Percentiles rank a stretch among this genome's conserved stretches.
phyloP scores from a whole-genome alignment of 2,888 invertebrate genomes.

The Galeopsomyia nigrocyanea region DNA sequence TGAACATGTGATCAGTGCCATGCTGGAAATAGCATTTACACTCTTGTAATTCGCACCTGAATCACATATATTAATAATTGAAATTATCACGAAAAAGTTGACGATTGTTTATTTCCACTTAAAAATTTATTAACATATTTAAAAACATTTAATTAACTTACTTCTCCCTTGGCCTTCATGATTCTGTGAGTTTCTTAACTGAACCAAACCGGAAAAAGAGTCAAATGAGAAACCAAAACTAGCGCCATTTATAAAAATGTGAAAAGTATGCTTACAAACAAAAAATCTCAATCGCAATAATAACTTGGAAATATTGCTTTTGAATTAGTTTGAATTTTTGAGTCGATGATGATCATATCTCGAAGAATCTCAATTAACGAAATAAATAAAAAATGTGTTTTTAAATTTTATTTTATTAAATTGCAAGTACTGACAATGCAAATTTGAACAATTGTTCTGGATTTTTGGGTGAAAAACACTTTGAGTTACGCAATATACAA shows the following conservation, averaged over 20 bases:
- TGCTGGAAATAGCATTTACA: not conserved
- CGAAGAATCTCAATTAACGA: not conserved
- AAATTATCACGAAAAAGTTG: slow-evolving; percentile 10
- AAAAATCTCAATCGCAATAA: not conserved
- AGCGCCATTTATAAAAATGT: slow-evolving; percentile 25
- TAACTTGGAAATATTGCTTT: not conserved
- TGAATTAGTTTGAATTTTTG: not conserved
- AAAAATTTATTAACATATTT: slow-evolving; percentile 6
- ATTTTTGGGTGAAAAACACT: slow-evolving; percentile 10
- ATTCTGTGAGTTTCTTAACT: slow-evolving; percentile 17
- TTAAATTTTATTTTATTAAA: slow-evolving; percentile 19
- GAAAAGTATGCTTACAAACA: too few species aligned
- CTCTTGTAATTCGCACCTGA: not conserved
- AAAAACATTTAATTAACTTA: slow-evolving; percentile 39
- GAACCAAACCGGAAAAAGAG: slow-evolving; percentile 39
- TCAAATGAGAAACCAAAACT: slow-evolving; percentile 8
- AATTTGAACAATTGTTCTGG: slow-evolving; percentile 18
- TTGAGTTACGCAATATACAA: slow-evolving; percentile 10
- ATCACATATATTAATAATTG: too few species aligned
- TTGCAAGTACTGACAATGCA: slow-evolving; percentile 7
- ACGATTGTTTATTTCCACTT: not conserved
- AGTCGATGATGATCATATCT: too few species aligned
- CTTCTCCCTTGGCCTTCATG: slow-evolving; percentile 55
- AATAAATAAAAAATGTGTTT: not conserved
- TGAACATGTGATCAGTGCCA: slow-evolving; percentile 40